These are phyloP conservation scores for Leptinotarsa texana DNA, from an alignment of 1,140 invertebrate genomes.

Conservation along the genomic window DNA sequence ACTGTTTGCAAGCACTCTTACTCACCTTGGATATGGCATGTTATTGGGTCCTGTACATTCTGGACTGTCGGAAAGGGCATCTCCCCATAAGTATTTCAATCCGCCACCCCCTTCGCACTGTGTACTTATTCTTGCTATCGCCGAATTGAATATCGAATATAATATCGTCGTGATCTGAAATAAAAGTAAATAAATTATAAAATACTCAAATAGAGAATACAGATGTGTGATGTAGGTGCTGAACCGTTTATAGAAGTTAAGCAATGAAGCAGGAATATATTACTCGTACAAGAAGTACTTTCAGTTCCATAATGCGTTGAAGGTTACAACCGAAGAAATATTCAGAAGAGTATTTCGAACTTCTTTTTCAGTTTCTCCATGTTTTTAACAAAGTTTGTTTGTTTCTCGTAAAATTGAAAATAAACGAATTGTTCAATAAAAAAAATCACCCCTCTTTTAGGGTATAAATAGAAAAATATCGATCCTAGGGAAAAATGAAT, in stretches of 20 bases:
- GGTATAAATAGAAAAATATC: too few relatives aligned
- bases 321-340: too few relatives aligned
- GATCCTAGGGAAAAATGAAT: too few relatives aligned
- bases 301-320: neutral
- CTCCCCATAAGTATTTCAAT: conserved; percentile 82
- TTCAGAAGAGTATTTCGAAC: too few relatives aligned
- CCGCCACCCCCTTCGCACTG: conserved; percentile 64
- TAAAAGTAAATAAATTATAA: neutral
- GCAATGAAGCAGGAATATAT: neutral
- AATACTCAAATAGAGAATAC: too few relatives aligned
- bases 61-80: conserved; percentile 74
- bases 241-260: neutral
- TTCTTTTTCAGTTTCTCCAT: too few relatives aligned
- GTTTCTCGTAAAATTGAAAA: too few relatives aligned
- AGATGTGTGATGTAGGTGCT: too few relatives aligned
- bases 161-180: conserved; percentile 19
- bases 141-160: conserved; percentile 17
- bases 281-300: neutral
- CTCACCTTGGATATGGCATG: conserved; percentile 79
- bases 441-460: too few relatives aligned
- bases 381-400: too few relatives aligned
- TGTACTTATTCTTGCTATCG: conserved; percentile 40
- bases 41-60: conserved; percentile 81
- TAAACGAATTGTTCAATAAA: too few relatives aligned
- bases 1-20: conserved; percentile 31